phyloP scores from a whole-genome alignment of 2,888 invertebrate species.

The Miltochrista miniata region DNA sequence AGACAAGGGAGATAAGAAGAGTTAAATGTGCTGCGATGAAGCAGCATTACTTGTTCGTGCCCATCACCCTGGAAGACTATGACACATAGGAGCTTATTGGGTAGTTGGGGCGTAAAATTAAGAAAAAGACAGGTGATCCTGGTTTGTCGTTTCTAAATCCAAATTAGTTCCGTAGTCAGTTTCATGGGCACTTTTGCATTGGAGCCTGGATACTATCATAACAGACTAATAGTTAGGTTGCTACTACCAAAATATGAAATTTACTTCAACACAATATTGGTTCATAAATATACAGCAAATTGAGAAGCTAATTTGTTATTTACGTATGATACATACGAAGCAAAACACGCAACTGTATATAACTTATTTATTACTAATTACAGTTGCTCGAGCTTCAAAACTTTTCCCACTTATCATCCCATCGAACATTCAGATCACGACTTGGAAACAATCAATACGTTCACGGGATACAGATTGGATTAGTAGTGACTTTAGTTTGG shows the following conservation, averaged over 20 bases:
- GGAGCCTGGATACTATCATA: background rate
- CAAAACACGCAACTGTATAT: slow-evolving; percentile 18
- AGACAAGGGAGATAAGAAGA: too few species aligned
- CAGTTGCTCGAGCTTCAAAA: slow-evolving; percentile 41
- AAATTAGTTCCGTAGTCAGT: too few species aligned
- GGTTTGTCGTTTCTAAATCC: too few species aligned
- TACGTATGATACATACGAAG: slow-evolving; percentile 6
- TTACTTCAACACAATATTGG: background rate
- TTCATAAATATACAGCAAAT: background rate
- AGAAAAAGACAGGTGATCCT: too few species aligned
- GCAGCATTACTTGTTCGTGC: too few species aligned
- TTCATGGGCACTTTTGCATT: background rate
- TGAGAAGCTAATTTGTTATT: slow-evolving; percentile 16
- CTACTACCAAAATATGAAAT: background rate
- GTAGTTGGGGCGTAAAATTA: too few species aligned
- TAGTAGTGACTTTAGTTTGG: slow-evolving; percentile 50
- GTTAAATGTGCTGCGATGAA: too few species aligned
- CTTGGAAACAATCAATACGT: slow-evolving; percentile 70
- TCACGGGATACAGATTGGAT: slow-evolving; percentile 59
- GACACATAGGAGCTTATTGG: too few species aligned
- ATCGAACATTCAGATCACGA: slow-evolving; percentile 66
- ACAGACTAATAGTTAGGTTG: too few species aligned
- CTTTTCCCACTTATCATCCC: slow-evolving; percentile 23
- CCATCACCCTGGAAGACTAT: too few species aligned
- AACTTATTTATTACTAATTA: slow-evolving; percentile 46